Base-by-base conservation (phyloP, 2,113 vertebrate species). In the Verasper variegatus region DNA sequence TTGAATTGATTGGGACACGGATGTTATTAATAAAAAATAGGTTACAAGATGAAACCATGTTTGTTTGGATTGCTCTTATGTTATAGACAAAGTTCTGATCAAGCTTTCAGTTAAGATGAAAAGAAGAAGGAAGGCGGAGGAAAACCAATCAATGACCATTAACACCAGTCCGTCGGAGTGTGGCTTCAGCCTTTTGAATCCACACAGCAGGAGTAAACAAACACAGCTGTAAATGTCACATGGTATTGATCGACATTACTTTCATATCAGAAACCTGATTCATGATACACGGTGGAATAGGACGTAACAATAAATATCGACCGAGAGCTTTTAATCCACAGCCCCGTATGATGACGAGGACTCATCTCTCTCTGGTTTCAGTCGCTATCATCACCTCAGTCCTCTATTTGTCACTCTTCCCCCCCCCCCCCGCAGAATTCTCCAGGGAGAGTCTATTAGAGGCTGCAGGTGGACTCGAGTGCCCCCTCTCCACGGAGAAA, bases 391-490 rank as follows among this genome's bases (percentile, higher is more conserved):
- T 61, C 52, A 27, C 58, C 51, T 68, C 14, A n/a, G 56, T 40
- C 54, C 15, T 79, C 21, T 37, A 0, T 77, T 42, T 74, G 42
- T 72, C 55, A 79, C 42, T 80, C 51, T 74, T 18, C 58, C 54
- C 61, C 17, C n/a, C n/a, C 15, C 58, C 54, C 61, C 71, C 78
- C 73, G 40, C 82, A 93, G 94, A 93, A 77, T 94, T 95, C 84
- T 95, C 94, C 0, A 92, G 89, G 74, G 92, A 93, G 62, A 94
- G 89, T 76, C 84, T 91, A 76, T 91, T 89, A 86, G 94, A 95
- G 24, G 91, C 85, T 63, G 68, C 83, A 13, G 89, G 89, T 20
- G 93, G 86, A 52, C 74, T 78, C 1, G 85, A 91, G 68, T 76
- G 84, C 58, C 78, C 91, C 45, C 78, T 85, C 62, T 65, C 90